Conservation (phyloP, 2,888 invertebrate genomes). For the Dicranocentrus wangi region DNA sequence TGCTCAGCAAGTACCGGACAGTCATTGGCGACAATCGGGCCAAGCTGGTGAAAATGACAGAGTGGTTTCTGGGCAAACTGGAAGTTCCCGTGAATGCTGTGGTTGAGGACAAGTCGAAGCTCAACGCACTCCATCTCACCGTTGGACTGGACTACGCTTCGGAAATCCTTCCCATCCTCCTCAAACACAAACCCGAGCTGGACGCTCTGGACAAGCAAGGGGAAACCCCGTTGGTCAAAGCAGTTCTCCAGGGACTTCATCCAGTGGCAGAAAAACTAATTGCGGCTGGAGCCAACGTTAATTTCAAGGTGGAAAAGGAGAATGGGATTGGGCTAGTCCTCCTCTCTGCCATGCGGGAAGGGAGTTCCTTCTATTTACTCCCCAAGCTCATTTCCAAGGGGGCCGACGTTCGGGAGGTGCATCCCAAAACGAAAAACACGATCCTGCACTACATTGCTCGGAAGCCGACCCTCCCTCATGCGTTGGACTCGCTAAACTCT, state of each 20-base stretch:
- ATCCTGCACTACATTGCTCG: conserved; percentile 66
- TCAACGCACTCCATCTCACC: conserved; percentile 53
- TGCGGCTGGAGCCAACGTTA: conserved; percentile 70
- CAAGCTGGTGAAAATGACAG: conserved; percentile 31
- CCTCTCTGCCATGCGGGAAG: conserved; percentile 35
- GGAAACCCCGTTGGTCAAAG: conserved; percentile 74
- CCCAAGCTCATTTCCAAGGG: conserved; percentile 67
- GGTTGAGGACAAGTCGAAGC: conserved; percentile 21
- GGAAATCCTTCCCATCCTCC: conserved; percentile 45
- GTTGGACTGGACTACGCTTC: background rate
- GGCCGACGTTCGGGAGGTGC: conserved; percentile 53
- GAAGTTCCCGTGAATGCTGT: conserved; percentile 60
- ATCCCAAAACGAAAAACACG: conserved; percentile 63
- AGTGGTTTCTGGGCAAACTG: conserved; percentile 60
- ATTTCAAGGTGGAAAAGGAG: conserved; percentile 52
- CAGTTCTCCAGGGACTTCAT: conserved; percentile 71
- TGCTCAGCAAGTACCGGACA: conserved; percentile 1
- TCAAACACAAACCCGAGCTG: conserved; percentile 55
- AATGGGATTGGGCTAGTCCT: conserved; percentile 35
- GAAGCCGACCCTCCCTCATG: conserved; percentile 41
- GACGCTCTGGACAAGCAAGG: conserved; percentile 58
- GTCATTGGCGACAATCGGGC: background rate
- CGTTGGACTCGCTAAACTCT: conserved; percentile 42
- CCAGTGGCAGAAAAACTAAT: conserved; percentile 58
- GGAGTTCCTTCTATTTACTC: conserved; percentile 41